Evolutionary conservation across 2,888 invertebrate species (phyloP).

Genomic region (Meiosimyza platycephala): DNA sequence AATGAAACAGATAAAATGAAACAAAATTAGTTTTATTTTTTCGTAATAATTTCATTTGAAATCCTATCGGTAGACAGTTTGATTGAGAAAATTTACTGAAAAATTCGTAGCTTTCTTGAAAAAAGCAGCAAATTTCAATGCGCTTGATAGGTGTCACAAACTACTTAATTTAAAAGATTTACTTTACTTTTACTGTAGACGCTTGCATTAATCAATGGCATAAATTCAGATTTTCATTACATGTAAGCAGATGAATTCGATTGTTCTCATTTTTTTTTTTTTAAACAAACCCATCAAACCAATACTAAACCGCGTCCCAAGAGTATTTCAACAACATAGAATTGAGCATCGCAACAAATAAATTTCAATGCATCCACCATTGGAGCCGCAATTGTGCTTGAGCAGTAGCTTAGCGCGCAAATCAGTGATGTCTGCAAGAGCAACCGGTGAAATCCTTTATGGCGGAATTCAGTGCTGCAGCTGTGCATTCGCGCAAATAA

Average conservation of each 20-base stretch:
- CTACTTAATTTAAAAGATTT: too few relatives aligned
- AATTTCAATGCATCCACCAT: constrained; percentile 42
- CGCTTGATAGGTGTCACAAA: too few relatives aligned
- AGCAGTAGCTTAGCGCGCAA: constrained; percentile 1
- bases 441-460: constrained; percentile 27
- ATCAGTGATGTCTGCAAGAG: not conserved
- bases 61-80: too few relatives aligned
- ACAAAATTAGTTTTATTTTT: too few relatives aligned
- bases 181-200: too few relatives aligned
- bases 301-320: constrained; percentile 6
- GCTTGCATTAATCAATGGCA: too few relatives aligned
- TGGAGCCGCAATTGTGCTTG: constrained; percentile 41
- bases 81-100: too few relatives aligned
- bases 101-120: too few relatives aligned
- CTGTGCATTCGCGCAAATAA: constrained; percentile 26
- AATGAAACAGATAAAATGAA: too few relatives aligned
- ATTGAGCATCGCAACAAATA: constrained; percentile 6
- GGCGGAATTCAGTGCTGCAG: constrained; percentile 21
- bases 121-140: too few relatives aligned
- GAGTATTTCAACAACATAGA: constrained; percentile 39
- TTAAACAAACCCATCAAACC: not conserved
- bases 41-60: too few relatives aligned
- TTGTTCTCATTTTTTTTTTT: not conserved
- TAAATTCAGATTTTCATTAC: not conserved
- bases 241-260: not conserved